Base-by-base conservation (phyloP, 2,113 vertebrate genomes). In the Spea bombifrons region DNA sequence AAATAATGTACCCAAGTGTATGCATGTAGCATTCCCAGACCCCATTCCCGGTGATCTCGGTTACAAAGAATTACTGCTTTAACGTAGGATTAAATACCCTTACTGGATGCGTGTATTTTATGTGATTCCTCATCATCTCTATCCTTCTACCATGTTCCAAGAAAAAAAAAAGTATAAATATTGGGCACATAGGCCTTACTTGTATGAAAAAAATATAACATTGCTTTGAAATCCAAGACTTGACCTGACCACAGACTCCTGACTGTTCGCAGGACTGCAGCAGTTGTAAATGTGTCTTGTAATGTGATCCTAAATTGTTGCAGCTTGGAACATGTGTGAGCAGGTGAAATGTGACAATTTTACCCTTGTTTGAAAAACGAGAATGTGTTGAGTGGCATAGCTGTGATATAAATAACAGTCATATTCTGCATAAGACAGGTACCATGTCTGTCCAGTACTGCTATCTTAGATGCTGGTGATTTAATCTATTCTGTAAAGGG, bases 281-380 rank as follows among this genome's bases (percentile, higher is more conserved):
- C 94, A 93, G 91, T 92, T 94, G 91, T 92, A 92, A 90, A 91
- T 94, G 92, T 93, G 94, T 94, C 90, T 88, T 64, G 92, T 92
- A 95, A 96, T 52, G 86, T 83, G 89, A 95, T 88, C 86, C 91
- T 83, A 82, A 83, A 87, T 85, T 93, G 90, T 89, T 86, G 89
- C 84, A 87, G 86, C 86, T 88, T 87, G 88, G 89, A 87, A 90
- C 88, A 88, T 82, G 88, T 88, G 86, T 84, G 88, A 84, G 90
- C 88, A 91, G 80, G 80, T 86, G 82, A 92, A 90, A 90, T 68
- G 78, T 86, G 88, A 88, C 89, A 89, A 81, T 85, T 88, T 89
- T 85, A 86, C 86, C 87, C 85, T 86, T 86, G 83, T 87, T 88
- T 88, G 86, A 88, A 90, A 90, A 92, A 86, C 9, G 85, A 92